These are phyloP conservation scores for Sitodiplosis mosellana DNA, from an alignment of 1,140 invertebrate species.

Conservation along the genomic window DNA sequence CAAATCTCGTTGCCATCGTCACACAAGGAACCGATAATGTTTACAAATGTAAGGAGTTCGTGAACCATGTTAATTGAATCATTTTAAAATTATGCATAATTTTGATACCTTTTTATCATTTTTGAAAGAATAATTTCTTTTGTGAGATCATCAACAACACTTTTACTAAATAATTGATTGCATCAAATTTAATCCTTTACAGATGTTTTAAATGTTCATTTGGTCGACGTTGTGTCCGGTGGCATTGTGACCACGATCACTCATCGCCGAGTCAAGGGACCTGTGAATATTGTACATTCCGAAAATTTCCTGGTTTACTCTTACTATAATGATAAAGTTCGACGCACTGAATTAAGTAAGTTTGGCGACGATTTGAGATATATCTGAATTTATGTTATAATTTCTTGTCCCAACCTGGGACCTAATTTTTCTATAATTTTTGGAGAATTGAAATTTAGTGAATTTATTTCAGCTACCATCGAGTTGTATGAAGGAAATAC, in stretches of 20 bases:
- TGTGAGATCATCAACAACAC: too few species aligned
- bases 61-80: not conserved
- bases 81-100: slow-evolving; percentile 1
- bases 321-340: slow-evolving; percentile 84
- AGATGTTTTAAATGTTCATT: slow-evolving; percentile 60
- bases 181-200: slow-evolving; percentile 7
- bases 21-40: slow-evolving; percentile 56
- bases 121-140: not conserved
- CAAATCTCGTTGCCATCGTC: slow-evolving; percentile 79
- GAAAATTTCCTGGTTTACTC: slow-evolving; percentile 96
- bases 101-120: not conserved
- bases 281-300: slow-evolving; percentile 80
- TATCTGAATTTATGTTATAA: too few species aligned
- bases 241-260: slow-evolving; percentile 48
- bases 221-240: slow-evolving; percentile 84
- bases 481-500: slow-evolving; percentile 88
- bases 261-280: slow-evolving; percentile 62
- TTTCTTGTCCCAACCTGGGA: too few species aligned
- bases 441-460: slow-evolving; percentile 3
- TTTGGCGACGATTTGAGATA: too few species aligned
- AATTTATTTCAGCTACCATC: slow-evolving; percentile 41
- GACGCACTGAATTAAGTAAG: slow-evolving; percentile 67
- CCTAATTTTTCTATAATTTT: not conserved
- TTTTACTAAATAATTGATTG: not conserved
- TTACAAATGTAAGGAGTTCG: slow-evolving; percentile 45